Conservation (phyloP, 2,797 vertebrate species). For the Phrynocephalus vlangalii region DNA sequence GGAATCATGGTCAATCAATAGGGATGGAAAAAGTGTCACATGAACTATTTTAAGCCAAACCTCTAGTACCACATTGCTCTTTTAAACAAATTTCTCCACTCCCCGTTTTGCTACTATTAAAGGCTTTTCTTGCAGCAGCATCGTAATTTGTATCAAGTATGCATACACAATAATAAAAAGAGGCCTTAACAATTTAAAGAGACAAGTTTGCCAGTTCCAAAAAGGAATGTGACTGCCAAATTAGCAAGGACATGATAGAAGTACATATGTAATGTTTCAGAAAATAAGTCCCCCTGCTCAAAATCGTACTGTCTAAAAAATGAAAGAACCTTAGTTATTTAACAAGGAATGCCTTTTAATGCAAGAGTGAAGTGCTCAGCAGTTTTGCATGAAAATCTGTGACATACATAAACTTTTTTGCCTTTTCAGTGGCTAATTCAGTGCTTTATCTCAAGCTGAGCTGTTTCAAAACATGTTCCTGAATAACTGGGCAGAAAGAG, state of each 20-base stretch:
- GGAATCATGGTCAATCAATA: neutral
- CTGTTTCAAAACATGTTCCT: conserved; percentile 30
- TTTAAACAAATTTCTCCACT: neutral
- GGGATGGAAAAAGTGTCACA: neutral
- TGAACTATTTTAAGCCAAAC: neutral
- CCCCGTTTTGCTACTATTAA: neutral
- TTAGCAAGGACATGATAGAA: neutral
- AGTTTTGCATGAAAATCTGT: neutral
- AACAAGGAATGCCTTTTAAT: neutral
- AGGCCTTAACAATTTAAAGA: neutral
- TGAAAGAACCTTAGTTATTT: neutral
- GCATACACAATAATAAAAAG: neutral
- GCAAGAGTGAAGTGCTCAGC: neutral
- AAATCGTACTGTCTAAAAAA: neutral
- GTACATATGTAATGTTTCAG: neutral
- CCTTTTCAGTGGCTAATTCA: conserved; percentile 46
- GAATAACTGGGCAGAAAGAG: conserved; percentile 59
- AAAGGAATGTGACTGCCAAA: neutral
- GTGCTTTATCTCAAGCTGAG: conserved; percentile 29
- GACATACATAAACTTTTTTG: neutral
- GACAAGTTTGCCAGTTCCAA: neutral
- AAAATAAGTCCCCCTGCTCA: neutral
- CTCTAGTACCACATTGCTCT: neutral
- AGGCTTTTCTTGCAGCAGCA: neutral
- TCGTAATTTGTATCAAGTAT: neutral